Evolutionary conservation across 2,113 vertebrate genomes (phyloP).

Genomic region (Notiomystis cincta): DNA sequence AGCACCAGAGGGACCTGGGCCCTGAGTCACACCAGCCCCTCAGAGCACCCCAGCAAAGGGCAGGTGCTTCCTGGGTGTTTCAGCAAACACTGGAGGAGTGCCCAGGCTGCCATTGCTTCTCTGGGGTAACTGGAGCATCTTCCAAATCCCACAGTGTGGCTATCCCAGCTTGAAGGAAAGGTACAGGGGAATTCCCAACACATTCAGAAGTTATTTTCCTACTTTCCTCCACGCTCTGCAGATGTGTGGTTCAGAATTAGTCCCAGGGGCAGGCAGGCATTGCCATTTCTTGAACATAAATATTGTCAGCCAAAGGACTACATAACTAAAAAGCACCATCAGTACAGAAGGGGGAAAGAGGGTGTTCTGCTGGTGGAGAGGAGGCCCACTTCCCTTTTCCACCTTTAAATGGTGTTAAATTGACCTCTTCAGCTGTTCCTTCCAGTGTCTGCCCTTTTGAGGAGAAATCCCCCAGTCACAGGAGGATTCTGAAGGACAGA

Average conservation of each 20-base stretch:
- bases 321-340: background rate
- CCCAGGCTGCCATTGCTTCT: background rate
- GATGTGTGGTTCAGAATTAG: background rate
- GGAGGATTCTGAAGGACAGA: background rate
- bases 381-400: background rate
- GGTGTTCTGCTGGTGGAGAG: background rate
- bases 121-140: background rate
- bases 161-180: background rate
- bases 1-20: background rate
- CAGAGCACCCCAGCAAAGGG: background rate
- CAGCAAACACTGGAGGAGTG: background rate
- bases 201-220: background rate
- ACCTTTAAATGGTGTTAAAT: background rate
- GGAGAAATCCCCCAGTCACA: background rate
- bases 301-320: background rate
- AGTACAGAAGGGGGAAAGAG: background rate
- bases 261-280: background rate
- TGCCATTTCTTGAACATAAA: background rate
- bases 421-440: background rate
- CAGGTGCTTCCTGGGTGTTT: background rate
- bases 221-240: background rate
- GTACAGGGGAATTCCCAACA: background rate
- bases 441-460: background rate
- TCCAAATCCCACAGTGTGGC: background rate
- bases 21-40: background rate